Conservation (phyloP, 2,888 invertebrate genomes). For the Ecliptopera silaceata region DNA sequence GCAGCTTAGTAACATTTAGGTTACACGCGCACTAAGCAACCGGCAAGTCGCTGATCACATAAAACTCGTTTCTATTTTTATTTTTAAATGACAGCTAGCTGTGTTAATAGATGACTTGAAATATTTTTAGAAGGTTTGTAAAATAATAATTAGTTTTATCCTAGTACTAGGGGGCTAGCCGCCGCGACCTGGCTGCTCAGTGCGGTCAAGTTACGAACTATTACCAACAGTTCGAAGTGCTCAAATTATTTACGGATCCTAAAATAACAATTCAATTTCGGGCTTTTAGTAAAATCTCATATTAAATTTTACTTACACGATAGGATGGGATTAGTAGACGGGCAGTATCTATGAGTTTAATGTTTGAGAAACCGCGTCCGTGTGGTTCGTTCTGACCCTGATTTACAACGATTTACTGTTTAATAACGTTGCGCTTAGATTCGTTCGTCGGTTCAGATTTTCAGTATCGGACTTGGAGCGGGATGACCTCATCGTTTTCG, state of each 20-base stretch:
- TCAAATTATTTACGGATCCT: conserved; percentile 10
- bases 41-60: no score
- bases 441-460: background rate
- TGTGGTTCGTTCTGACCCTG: background rate
- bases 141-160: no score
- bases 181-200: no score
- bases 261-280: conserved; percentile 10
- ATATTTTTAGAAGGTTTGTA: no score
- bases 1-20: background rate
- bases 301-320: background rate
- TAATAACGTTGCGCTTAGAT: background rate
- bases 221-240: conserved; percentile 7
- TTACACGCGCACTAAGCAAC: no score
- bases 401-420: background rate
- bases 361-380: background rate
- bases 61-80: no score
- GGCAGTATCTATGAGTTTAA: background rate
- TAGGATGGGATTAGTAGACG: background rate
- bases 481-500: conserved; percentile 2
- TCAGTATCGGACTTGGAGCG: background rate
- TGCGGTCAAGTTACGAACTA: background rate
- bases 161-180: no score
- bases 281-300: background rate
- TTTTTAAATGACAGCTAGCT: no score
- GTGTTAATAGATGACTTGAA: no score